These are phyloP conservation scores for Melangyna quadrimaculata DNA, from an alignment of 2,888 invertebrate species.

Conservation along the genomic window DNA sequence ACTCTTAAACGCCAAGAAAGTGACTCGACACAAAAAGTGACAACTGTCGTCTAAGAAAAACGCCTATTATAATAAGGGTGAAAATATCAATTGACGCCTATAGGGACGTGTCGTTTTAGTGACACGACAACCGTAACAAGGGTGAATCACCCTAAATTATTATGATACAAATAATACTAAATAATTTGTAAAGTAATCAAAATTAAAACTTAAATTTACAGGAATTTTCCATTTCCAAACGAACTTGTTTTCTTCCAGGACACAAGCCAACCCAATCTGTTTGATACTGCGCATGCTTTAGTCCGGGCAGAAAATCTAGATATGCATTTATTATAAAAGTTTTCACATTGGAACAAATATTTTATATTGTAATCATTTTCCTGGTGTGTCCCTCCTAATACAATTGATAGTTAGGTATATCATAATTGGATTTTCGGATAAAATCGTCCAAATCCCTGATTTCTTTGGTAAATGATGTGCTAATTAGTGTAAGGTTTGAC, in stretches of 20 bases:
- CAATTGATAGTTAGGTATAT: conserved; percentile 88
- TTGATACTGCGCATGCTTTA: conserved; percentile 83
- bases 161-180: conserved; percentile 1
- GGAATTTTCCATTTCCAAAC: conserved; percentile 84
- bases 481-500: neutral
- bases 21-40: too few relatives aligned
- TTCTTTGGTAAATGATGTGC: conserved; percentile 78
- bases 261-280: conserved; percentile 88
- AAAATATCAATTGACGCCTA: too few relatives aligned
- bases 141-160: conserved; percentile 83
- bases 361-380: conserved; percentile 83
- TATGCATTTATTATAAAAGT: conserved; percentile 86
- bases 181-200: neutral
- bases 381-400: conserved; percentile 91
- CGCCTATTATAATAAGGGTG: too few relatives aligned
- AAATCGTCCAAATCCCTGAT: conserved; percentile 83
- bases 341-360: conserved; percentile 83
- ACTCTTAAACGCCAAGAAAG: too few relatives aligned
- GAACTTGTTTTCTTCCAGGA: conserved; percentile 85
- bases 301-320: conserved; percentile 83
- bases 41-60: too few relatives aligned
- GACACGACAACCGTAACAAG: conserved; percentile 90
- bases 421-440: conserved; percentile 80
- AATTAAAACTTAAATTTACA: conserved; percentile 67
- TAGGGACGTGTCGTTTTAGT: too few relatives aligned